phyloP scores from a whole-genome alignment of 2,888 invertebrate genomes.

The Calliphora vomitoria region DNA sequence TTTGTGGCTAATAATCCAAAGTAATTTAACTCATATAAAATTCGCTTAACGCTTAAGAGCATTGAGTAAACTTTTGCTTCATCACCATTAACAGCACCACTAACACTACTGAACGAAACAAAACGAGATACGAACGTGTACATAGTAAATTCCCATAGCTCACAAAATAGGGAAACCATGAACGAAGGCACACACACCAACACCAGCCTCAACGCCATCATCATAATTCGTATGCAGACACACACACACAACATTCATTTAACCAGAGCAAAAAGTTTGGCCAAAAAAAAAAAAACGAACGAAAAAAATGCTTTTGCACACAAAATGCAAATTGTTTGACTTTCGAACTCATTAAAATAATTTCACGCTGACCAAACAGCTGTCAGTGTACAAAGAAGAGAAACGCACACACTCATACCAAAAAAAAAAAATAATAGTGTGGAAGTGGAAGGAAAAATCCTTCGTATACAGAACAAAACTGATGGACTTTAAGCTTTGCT shows the following conservation, averaged over 20 bases:
- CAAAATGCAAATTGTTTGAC: conserved; percentile 76
- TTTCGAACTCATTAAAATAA: conserved; percentile 77
- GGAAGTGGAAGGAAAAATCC: conserved; percentile 24
- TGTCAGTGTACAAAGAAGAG: conserved; percentile 63
- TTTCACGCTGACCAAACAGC: conserved; percentile 76
- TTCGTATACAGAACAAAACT: conserved; percentile 44
- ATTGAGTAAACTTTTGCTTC: conserved; percentile 72
- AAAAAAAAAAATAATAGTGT: neutral
- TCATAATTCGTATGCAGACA: conserved; percentile 62
- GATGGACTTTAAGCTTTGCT: conserved; percentile 54
- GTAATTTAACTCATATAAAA: conserved; percentile 76
- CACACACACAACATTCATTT: conserved; percentile 18
- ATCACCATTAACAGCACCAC: conserved; percentile 65
- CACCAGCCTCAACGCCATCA: conserved; percentile 19
- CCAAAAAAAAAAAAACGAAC: conserved; percentile 18
- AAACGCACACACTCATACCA: neutral
- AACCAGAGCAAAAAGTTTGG: conserved; percentile 46
- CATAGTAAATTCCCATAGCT: conserved; percentile 47
- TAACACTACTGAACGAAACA: conserved; percentile 5
- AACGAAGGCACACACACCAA: conserved; percentile 6
- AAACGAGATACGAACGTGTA: neutral
- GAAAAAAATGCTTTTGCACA: conserved; percentile 56
- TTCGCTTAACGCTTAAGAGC: conserved; percentile 75
- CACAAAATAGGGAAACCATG: conserved; percentile 23
- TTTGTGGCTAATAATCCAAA: conserved; percentile 76